Evolutionary conservation across 2,113 vertebrate genomes (phyloP).

Genomic region (Clupea harengus): DNA sequence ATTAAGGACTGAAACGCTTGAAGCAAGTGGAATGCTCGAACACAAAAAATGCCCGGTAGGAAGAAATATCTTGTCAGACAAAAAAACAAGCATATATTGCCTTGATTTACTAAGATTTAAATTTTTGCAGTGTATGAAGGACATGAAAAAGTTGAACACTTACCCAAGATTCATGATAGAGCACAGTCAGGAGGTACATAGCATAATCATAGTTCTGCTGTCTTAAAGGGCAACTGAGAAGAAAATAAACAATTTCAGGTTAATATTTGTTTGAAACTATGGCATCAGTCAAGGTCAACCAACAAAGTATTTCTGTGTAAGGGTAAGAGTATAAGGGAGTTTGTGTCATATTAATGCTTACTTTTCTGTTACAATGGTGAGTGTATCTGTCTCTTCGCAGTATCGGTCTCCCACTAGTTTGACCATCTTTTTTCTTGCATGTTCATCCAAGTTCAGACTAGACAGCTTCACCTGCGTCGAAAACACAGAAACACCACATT

Average conservation of each 20-base stretch:
- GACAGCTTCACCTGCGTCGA: constrained; percentile 82
- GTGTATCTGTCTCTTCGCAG: constrained; percentile 75
- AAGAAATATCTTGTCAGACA: no score
- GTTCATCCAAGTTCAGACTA: constrained; percentile 88
- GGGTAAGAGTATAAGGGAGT: no score
- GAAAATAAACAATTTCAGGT: constrained; percentile 9
- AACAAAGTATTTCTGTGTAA: no score
- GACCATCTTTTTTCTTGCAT: constrained; percentile 88
- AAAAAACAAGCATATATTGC: no score
- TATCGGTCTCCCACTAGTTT: constrained; percentile 86
- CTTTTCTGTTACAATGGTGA: constrained; percentile 88
- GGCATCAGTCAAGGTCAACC: no score
- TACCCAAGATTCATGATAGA: constrained; percentile 98
- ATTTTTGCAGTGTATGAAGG: not conserved
- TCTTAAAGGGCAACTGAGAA: constrained; percentile 84
- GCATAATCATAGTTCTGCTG: constrained; percentile 91
- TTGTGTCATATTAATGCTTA: constrained; percentile 48
- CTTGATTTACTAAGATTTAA: no score
- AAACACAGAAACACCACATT: not conserved
- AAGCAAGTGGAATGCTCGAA: no score
- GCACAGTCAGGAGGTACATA: constrained; percentile 89
- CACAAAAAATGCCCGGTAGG: no score
- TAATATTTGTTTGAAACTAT: no score
- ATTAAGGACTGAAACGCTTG: no score
- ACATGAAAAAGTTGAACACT: constrained; percentile 58